phyloP scores from a whole-genome alignment of 2,113 vertebrate genomes.

The Tricholaema leucomelas region DNA sequence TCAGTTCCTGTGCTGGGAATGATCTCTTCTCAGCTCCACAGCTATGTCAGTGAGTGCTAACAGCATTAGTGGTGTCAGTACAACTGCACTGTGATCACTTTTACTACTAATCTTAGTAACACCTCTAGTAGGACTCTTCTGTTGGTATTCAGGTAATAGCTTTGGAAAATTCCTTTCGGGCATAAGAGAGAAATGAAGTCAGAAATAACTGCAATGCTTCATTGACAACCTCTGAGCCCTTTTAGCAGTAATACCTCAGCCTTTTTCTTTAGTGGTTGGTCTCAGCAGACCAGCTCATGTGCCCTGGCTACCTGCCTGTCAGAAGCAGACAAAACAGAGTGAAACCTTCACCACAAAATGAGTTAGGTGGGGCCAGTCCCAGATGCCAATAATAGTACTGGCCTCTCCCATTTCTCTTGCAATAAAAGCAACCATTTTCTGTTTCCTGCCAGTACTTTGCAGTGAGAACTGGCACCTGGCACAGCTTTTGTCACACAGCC shows the following conservation, averaged over 20 bases:
- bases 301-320: background rate
- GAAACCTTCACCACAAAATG: background rate
- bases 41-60: background rate
- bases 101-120: background rate
- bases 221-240: background rate
- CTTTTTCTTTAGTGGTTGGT: background rate
- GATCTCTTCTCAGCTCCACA: background rate
- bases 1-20: background rate
- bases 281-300: background rate
- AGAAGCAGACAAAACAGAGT: background rate
- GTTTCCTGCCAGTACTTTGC: background rate
- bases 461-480: background rate
- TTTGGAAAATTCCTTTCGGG: background rate
- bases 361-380: background rate
- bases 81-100: background rate
- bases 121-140: background rate
- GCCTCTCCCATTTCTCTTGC: background rate
- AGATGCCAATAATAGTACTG: background rate
- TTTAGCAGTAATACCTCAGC: background rate
- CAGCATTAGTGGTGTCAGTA: background rate
- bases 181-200: background rate
- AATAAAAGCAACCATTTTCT: background rate
- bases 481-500: background rate
- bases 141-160: background rate
- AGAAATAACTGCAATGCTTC: background rate